Evolutionary conservation across 2,113 vertebrate genomes (phyloP), one percentile per base, ranked within the genome.

Genomic region (Bubo scandiacus): DNA sequence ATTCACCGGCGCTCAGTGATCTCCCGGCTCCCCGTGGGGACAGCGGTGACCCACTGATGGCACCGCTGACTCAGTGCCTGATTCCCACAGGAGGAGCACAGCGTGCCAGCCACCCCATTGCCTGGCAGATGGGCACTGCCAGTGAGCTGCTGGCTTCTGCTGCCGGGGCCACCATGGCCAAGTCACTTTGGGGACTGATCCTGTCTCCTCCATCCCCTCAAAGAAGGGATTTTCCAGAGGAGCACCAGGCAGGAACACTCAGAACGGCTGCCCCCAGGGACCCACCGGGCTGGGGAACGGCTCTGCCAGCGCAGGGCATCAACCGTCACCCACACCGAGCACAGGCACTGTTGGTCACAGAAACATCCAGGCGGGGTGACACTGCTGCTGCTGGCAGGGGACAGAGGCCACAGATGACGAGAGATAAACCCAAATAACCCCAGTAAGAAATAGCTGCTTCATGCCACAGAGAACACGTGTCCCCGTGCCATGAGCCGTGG

Each of bases 401-500:
- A 51, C 59, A 38, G 59, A 32, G 49, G 32, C 36, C 26, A 26
- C 20, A 6, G 27, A 38, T 14, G 17, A 23, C 0, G 3, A 57
- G 23, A 57, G 58, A 43, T 19, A 67, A 59, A 43, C 17, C 32
- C 36, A 43, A 59, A 52, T 42, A 66, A 81, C 67, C 52, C 61
- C 78, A 15, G 21, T 11, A 19, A 18, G 66, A 81, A 81, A 49
- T 7, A 19, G 23, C n/a, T 9, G 1, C 57, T 71, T 62, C 27
- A 2, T 22, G 40, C 27, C 27, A 23, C 9, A 9, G 26, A 75
- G n/a, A 52, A 20, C 36, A 68, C 12, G 1, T 8, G 38, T 43
- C 45, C 38, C 45, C 6, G 1, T 6, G 18, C 47, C 16, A 3
- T 4, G 3, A 52, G 26, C 25, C 2, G 1, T 12, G n/a, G 32